Evolutionary conservation across 2,797 vertebrate genomes (phyloP).

Genomic region (Thaleichthys pacificus): DNA sequence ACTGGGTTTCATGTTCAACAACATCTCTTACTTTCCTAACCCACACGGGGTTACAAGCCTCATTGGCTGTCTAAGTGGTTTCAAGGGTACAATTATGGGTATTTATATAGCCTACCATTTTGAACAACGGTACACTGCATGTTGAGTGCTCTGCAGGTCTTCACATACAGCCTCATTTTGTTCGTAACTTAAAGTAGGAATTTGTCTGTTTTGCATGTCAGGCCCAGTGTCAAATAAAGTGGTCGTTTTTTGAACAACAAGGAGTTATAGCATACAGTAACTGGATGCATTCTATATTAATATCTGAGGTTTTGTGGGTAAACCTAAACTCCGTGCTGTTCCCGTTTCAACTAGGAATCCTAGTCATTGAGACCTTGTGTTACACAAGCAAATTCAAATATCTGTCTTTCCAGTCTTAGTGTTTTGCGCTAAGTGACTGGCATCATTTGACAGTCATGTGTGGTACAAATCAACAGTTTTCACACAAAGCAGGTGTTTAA

Average conservation of each 20-base stretch:
- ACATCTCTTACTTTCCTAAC: too few species aligned
- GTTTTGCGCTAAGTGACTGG: slow-evolving; percentile 21
- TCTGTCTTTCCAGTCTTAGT: slow-evolving; percentile 18
- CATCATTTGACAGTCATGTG: slow-evolving; percentile 58
- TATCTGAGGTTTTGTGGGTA: background rate
- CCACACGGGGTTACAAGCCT: background rate
- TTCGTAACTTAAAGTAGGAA: background rate
- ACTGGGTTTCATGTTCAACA: background rate
- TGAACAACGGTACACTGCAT: background rate
- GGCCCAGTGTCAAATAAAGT: background rate
- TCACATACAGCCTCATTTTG: background rate
- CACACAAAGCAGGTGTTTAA: slow-evolving; percentile 58
- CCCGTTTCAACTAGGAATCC: background rate
- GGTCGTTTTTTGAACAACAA: background rate
- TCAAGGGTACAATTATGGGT: background rate
- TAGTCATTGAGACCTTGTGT: slow-evolving; percentile 23
- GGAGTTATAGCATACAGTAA: background rate
- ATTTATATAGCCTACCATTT: background rate
- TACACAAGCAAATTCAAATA: slow-evolving; percentile 14
- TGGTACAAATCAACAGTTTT: slow-evolving; percentile 48
- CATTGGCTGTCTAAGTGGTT: background rate
- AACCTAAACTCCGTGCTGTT: background rate
- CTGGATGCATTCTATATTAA: background rate
- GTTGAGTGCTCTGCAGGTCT: background rate
- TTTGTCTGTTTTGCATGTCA: too few species aligned